Conservation (phyloP, 1,140 invertebrate genomes). For the Eurosta solidaginis region DNA sequence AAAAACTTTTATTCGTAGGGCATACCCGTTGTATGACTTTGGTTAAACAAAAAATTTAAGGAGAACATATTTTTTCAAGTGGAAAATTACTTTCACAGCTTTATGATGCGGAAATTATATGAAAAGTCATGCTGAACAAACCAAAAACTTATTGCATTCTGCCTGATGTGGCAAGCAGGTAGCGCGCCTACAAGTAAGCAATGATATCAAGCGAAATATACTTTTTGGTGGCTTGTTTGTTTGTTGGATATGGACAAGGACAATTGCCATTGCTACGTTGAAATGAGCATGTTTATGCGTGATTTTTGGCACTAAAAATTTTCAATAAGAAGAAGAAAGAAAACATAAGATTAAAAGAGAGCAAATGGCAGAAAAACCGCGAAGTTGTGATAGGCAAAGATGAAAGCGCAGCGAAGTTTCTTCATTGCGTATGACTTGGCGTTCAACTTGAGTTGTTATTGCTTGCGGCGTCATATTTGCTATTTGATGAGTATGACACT, state of each 20-base stretch:
- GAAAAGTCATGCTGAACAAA: slow-evolving; percentile 44
- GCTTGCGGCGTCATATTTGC: neutral
- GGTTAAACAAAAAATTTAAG: too few relatives aligned
- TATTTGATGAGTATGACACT: neutral
- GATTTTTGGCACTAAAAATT: slow-evolving; percentile 1
- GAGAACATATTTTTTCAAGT: slow-evolving; percentile 47
- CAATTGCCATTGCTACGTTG: neutral
- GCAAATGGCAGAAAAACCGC: neutral
- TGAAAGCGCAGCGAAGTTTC: neutral
- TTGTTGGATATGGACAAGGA: slow-evolving; percentile 13
- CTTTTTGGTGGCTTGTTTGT: slow-evolving; percentile 6
- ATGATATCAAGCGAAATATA: neutral
- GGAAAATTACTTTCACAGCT: slow-evolving; percentile 60
- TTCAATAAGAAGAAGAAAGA: neutral
- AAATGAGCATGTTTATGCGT: slow-evolving; percentile 23
- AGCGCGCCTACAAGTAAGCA: slow-evolving; percentile 4
- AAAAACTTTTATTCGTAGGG: neutral
- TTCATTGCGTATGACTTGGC: neutral
- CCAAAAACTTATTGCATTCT: neutral
- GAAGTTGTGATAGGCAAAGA: neutral
- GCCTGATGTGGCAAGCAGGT: neutral
- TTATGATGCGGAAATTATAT: slow-evolving; percentile 61
- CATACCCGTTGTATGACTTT: too few relatives aligned
- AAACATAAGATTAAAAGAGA: neutral
- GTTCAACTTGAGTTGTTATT: neutral